Evolutionary conservation across 1,140 invertebrate genomes (phyloP).

Genomic region (Glomeris maerens): DNA sequence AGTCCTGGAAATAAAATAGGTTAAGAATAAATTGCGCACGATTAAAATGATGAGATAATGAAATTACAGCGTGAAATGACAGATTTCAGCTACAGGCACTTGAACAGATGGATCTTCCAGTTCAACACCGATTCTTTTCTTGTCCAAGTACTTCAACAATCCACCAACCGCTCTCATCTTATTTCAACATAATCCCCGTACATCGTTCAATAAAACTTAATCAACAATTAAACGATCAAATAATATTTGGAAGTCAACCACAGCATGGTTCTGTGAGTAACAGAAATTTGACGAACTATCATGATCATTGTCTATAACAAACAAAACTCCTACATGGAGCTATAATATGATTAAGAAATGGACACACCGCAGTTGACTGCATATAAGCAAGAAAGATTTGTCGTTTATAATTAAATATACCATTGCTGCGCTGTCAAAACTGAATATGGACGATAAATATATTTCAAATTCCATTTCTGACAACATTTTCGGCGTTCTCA

Average conservation of each 20-base stretch:
- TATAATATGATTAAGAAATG: too few relatives aligned
- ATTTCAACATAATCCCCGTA: slow-evolving; percentile 1
- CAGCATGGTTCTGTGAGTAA: too few relatives aligned
- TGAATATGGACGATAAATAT: slow-evolving; percentile 50
- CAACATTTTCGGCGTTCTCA: slow-evolving; percentile 40
- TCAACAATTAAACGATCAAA: slow-evolving; percentile 6
- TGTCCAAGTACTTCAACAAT: slow-evolving; percentile 55
- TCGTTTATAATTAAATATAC: slow-evolving; percentile 19
- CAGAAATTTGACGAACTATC: too few relatives aligned
- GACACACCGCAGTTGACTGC: too few relatives aligned
- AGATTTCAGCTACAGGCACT: slow-evolving; percentile 43
- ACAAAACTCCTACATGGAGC: too few relatives aligned
- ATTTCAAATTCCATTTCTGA: slow-evolving; percentile 42
- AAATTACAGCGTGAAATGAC: slow-evolving; percentile 47
- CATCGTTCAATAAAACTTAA: slow-evolving; percentile 24
- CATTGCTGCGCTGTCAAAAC: slow-evolving; percentile 44
- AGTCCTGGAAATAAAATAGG: slow-evolving; percentile 38
- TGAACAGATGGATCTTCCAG: slow-evolving; percentile 34
- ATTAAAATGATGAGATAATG: slow-evolving; percentile 8
- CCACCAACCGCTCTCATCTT: slow-evolving; percentile 53
- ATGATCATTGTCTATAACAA: too few relatives aligned
- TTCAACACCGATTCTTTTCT: slow-evolving; percentile 44
- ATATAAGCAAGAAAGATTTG: too few relatives aligned
- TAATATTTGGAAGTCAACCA: too few relatives aligned
- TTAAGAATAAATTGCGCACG: too few relatives aligned